Percentiles rank a stretch among this genome's conserved stretches.
These are phyloP conservation scores for Thamnophis sirtalis DNA, from an alignment of 2,113 vertebrate genomes.

Conservation along the genomic window DNA sequence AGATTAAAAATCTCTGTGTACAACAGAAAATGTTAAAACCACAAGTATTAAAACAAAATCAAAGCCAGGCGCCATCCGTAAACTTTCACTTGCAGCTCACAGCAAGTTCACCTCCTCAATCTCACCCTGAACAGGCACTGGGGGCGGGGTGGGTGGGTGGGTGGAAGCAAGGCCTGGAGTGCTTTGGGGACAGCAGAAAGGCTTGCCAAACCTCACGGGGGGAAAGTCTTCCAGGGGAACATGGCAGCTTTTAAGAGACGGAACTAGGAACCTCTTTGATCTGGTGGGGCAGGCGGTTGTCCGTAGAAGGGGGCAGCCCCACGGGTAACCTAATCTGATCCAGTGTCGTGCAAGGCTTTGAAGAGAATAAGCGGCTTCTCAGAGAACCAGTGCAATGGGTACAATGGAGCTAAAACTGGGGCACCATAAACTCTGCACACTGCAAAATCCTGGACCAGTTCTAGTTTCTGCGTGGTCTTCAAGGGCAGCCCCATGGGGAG, in stretches of 20 bases:
- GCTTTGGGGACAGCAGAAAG: no score
- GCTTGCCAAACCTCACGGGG: no score
- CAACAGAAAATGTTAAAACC: not conserved
- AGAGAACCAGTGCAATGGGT: not conserved
- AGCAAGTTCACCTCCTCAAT: not conserved
- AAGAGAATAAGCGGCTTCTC: not conserved
- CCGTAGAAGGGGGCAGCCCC: not conserved
- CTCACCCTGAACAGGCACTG: not conserved
- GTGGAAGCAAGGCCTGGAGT: no score
- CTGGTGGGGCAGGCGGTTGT: not conserved
- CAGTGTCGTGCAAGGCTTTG: not conserved
- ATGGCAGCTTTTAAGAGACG: not conserved
- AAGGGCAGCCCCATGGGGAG: not conserved
- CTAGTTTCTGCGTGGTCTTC: not conserved
- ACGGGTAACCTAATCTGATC: not conserved
- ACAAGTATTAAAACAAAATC: not conserved
- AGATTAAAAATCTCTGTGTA: not conserved
- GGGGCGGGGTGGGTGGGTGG: no score
- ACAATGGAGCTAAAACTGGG: not conserved
- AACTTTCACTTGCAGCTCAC: not conserved
- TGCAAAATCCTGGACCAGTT: not conserved
- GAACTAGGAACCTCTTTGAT: not conserved
- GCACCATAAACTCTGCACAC: not conserved
- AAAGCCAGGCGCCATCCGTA: not conserved
- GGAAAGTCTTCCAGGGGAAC: not conserved